A percentile compares a stretch with the other conserved stretches of the same genome.
These are phyloP conservation scores for Anguilla japonica DNA, from an alignment of 2,113 vertebrate genomes.

Conservation along the genomic window DNA sequence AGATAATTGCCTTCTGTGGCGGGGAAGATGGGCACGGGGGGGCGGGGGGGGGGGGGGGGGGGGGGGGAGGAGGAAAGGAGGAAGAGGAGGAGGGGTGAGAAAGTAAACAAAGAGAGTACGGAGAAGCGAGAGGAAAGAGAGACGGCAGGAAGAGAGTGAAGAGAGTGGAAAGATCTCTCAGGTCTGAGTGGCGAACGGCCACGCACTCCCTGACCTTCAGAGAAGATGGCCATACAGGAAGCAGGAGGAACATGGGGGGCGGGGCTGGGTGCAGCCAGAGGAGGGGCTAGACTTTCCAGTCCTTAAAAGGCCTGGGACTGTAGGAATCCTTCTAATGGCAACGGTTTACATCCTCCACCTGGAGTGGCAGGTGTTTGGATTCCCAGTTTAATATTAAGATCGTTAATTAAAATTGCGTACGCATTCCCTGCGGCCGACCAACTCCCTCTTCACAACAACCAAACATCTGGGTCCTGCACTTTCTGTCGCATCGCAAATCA, in stretches of 20 bases:
- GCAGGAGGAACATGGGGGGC: not conserved
- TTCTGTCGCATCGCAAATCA: not conserved
- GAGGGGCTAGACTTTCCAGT: not conserved
- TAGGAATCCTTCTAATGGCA: conserved; percentile 21
- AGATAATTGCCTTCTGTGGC: conserved; percentile 51
- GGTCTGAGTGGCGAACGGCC: not conserved
- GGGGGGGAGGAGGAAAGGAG: not conserved
- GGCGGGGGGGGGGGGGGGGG: not conserved
- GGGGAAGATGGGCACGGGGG: conserved; percentile 25
- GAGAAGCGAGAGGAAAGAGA: not conserved
- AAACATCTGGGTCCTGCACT: not conserved
- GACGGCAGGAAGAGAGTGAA: conserved; percentile 21
- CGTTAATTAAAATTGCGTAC: not conserved
- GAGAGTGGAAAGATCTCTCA: conserved; percentile 8
- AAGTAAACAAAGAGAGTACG: not conserved
- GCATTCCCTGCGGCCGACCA: not conserved
- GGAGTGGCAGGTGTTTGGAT: conserved; percentile 38
- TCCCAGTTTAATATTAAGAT: not conserved
- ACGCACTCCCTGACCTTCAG: too few relatives aligned
- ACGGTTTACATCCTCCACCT: conserved; percentile 19
- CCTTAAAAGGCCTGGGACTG: not conserved
- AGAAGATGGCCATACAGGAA: not conserved
- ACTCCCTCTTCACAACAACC: not conserved
- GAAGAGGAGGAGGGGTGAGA: not conserved
- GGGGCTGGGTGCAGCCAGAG: not conserved